phyloP scores from a whole-genome alignment of 1,140 invertebrate genomes.

The Mercenaria mercenaria region DNA sequence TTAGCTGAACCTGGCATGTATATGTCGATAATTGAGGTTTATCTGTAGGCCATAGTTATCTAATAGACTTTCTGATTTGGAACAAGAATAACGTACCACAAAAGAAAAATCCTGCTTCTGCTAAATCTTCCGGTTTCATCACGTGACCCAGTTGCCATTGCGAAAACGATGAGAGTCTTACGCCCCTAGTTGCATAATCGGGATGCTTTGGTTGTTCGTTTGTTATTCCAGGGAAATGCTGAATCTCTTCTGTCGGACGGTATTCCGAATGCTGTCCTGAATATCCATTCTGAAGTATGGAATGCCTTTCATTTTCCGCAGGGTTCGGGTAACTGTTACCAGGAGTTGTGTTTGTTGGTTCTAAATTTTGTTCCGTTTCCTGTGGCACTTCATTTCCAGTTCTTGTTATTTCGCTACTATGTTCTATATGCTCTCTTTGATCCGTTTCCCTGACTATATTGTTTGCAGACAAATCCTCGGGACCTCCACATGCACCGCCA shows the following conservation, averaged over 20 bases:
- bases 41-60: too few species aligned
- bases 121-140: neutral
- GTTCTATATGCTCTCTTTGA: neutral
- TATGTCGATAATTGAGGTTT: too few species aligned
- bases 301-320: neutral
- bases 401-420: neutral
- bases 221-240: neutral
- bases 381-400: neutral
- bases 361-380: neutral
- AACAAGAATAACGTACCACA: too few species aligned
- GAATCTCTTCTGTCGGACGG: neutral
- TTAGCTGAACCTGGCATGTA: too few species aligned
- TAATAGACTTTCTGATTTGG: too few species aligned
- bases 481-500: neutral
- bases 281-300: neutral
- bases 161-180: neutral
- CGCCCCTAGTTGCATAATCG: neutral
- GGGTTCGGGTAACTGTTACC: neutral
- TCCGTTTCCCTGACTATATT: too few species aligned
- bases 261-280: neutral
- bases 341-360: neutral
- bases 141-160: neutral
- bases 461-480: neutral
- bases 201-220: slow-evolving; percentile 15
- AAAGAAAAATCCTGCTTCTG: neutral